phyloP scores from a whole-genome alignment of 1,140 invertebrate genomes.

The Drosophila carrolli region DNA sequence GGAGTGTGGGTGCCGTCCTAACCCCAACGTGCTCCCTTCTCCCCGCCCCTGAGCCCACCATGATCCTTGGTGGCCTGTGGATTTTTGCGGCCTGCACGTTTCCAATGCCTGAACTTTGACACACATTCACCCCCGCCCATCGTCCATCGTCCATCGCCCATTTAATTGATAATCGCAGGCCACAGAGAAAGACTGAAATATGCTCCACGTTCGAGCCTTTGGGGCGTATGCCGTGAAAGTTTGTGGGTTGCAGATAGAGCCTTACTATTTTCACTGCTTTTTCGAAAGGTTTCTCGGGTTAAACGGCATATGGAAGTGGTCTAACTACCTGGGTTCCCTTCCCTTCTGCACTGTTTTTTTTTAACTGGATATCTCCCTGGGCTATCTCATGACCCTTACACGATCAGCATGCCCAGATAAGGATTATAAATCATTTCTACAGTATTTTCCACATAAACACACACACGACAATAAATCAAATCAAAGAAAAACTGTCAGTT shows the following conservation, averaged over 20 bases:
- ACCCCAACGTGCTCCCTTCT: background rate
- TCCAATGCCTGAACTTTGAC: conserved; percentile 78
- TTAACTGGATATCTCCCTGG: conserved; percentile 16
- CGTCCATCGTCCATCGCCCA: conserved; percentile 28
- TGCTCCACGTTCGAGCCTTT: conserved; percentile 69
- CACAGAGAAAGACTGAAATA: conserved; percentile 56
- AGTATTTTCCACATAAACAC: conserved; percentile 74
- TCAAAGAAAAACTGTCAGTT: conserved; percentile 68
- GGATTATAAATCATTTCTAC: conserved; percentile 81
- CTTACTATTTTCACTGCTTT: conserved; percentile 16
- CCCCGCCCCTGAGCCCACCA: conserved; percentile 5
- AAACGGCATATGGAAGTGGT: conserved; percentile 35
- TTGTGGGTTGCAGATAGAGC: conserved; percentile 37
- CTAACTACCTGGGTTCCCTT: conserved; percentile 40
- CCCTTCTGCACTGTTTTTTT: background rate
- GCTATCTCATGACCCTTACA: conserved; percentile 63
- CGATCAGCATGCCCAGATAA: conserved; percentile 71
- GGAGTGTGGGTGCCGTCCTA: conserved; percentile 64
- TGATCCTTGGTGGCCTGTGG: conserved; percentile 31
- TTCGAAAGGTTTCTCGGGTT: conserved; percentile 37
- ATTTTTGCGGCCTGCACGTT: conserved; percentile 72
- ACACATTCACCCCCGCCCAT: conserved; percentile 65
- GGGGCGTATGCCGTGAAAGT: conserved; percentile 72
- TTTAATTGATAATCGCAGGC: conserved; percentile 76
- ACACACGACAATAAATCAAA: conserved; percentile 72